Evolutionary conservation across 1,140 invertebrate species (phyloP), one percentile per base, ranked within the genome.

Genomic region (Scaptomyza graminum): DNA sequence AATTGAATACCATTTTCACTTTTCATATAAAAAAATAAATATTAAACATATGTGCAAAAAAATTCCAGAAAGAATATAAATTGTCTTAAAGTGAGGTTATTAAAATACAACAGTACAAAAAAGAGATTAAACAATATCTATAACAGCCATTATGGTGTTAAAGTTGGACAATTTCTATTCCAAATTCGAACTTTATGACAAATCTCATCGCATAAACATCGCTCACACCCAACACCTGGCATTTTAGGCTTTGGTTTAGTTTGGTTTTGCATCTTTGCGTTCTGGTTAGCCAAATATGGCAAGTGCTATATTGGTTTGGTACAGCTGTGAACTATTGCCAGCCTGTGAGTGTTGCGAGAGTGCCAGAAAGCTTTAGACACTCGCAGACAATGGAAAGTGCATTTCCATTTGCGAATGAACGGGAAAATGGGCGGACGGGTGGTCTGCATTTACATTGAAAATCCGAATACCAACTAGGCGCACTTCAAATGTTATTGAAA

Each of bases 401-500:
- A 87, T 82, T 87, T 87, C 80, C 83, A 87, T 87, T 85, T 73
- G 55, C 43, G 47, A 31, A 49, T 15, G 57, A 31, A 39, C 12
- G 11, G 37, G 12, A 7, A 13, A 12, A 5, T 15, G 52, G 52
- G 28, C 22, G 50, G 37, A 12, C 16, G 11, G 52, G 28, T 37
- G 22, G 28, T 31, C 28, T 31, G 6, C 7, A 7, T 31, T 31
- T 5, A 25, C 16, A 22, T 47, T 16, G 28, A 41, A 34, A 63
- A 49, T 37, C 15, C 51, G 50, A 56, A 70, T 55, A 18, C 49
- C 7, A 65, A 63, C 64, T 54, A 74, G 69, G 69, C 74, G 82
- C 79, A 83, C 84, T 88, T 73, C 83, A 88, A 87, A 87, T 88
- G 83, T 87, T 87, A 88, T 88, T 88, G 83, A 88, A 88, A 88